Evolutionary conservation across 2,888 invertebrate genomes (phyloP).

Genomic region (Adela reaumurella): DNA sequence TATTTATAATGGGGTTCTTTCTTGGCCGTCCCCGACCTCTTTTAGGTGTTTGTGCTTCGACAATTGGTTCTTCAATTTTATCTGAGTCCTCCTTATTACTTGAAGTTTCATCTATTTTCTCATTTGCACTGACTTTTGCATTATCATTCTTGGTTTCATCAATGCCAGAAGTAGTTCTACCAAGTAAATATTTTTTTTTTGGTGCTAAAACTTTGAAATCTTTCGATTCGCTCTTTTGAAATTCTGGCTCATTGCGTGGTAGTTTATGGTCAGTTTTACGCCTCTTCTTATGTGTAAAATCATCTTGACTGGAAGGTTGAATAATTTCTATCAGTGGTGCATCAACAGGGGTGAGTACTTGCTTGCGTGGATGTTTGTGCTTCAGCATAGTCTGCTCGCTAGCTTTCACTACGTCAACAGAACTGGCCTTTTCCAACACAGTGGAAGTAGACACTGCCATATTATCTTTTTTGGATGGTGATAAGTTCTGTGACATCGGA

Average conservation of each 20-base stretch:
- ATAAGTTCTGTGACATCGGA: constrained; percentile 27
- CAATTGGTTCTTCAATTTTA: constrained; percentile 15
- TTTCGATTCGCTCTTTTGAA: constrained; percentile 19
- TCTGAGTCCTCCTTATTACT: background rate
- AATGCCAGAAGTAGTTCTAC: constrained; percentile 20
- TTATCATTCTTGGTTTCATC: constrained; percentile 15
- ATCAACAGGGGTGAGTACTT: constrained; percentile 45
- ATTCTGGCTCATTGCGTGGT: constrained; percentile 14
- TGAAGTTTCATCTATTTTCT: too few relatives aligned
- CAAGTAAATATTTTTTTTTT: constrained; percentile 41
- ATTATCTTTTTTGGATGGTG: constrained; percentile 19
- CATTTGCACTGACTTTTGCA: background rate
- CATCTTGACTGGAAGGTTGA: constrained; percentile 35
- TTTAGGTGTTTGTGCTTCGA: constrained; percentile 40
- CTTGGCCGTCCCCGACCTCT: constrained; percentile 45
- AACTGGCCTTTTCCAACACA: constrained; percentile 29
- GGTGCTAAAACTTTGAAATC: constrained; percentile 28
- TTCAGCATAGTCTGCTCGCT: constrained; percentile 32
- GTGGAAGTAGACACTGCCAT: too few relatives aligned
- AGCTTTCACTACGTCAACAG: constrained; percentile 22
- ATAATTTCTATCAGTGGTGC: constrained; percentile 44
- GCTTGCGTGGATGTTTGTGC: constrained; percentile 47
- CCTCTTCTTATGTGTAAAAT: constrained; percentile 38
- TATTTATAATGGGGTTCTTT: constrained; percentile 35
- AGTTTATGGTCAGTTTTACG: constrained; percentile 23